These are phyloP conservation scores for Meteorus cinctellus DNA, from an alignment of 2,888 invertebrate species.

Conservation along the genomic window DNA sequence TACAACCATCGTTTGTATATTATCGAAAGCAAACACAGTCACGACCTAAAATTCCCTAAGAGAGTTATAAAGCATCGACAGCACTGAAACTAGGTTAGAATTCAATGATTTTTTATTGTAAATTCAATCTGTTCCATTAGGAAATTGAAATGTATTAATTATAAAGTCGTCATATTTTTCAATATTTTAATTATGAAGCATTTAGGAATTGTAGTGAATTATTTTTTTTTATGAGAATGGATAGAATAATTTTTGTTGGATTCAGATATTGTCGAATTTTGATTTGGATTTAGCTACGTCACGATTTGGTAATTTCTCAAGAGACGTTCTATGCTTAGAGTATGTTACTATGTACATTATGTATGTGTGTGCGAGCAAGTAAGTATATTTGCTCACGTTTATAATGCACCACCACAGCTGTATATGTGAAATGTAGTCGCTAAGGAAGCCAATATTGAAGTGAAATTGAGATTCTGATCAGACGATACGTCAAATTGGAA, in stretches of 20 bases:
- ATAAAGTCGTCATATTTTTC: too few relatives aligned
- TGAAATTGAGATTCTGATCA: slow-evolving; percentile 45
- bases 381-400: background rate
- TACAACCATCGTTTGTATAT: slow-evolving; percentile 27
- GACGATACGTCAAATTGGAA: slow-evolving; percentile 29
- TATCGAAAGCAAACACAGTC: slow-evolving; percentile 22
- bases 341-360: background rate
- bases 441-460: slow-evolving; percentile 23
- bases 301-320: too few relatives aligned
- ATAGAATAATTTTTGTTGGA: too few relatives aligned
- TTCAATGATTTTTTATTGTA: too few relatives aligned
- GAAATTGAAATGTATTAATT: too few relatives aligned
- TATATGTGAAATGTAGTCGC: background rate
- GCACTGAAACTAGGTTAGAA: too few relatives aligned
- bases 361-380: background rate
- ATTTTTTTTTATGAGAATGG: too few relatives aligned
- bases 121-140: too few relatives aligned
- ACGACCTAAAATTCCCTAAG: background rate
- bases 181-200: too few relatives aligned
- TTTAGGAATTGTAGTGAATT: too few relatives aligned
- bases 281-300: too few relatives aligned
- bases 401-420: background rate
- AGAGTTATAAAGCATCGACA: background rate
- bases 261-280: too few relatives aligned
- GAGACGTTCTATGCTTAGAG: background rate